Evolutionary conservation across 2,113 vertebrate genomes (phyloP), one percentile per base, ranked within the genome.

Genomic region (Carollia perspicillata): DNA sequence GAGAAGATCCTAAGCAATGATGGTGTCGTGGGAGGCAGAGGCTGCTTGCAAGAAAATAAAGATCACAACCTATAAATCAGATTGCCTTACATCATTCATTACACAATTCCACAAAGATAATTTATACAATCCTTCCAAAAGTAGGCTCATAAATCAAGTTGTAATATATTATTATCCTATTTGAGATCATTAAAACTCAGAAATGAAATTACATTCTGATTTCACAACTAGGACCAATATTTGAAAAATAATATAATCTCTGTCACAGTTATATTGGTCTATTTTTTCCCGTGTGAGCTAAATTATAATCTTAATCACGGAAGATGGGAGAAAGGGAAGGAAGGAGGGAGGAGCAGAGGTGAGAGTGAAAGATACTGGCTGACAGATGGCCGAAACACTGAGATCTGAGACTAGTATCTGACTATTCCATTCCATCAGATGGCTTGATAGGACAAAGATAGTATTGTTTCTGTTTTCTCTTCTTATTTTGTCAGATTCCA

Each of bases 141-240:
- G 14, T 5, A 78, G 66, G 22, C 37, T 85, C 86, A 77, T 23
- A 78, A 85, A 86, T 81, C 84, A 96, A 95, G 26, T 92, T 81
- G 66, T 47, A 86, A 95, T 35, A 26, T 69, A 33, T 40, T 75
- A 42, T 81, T 90, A 74, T 40, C 40, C 40, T 95, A 72, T 88
- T 96, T 58, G 58, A 84, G 26, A 58, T 90, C 37, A 92, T 77
- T 96, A 89, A 95, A 96, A 90, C 78, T 72, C 66, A 93, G 63
- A 91, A 66, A 95, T 83, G 12, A 79, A 91, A 90, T 90, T 91
- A 85, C 28, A 90, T 40, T 71, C 71, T 90, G 51, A 72, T 87
- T 92, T 93, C 35, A 92, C 83, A 30, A 84, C 8, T 44, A 86
- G 58, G 42, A 40, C 26, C n/a, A 94, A 72, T 80, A 92, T 94